Conservation (phyloP, 2,888 invertebrate genomes). For the Rhabditoides inermis region DNA sequence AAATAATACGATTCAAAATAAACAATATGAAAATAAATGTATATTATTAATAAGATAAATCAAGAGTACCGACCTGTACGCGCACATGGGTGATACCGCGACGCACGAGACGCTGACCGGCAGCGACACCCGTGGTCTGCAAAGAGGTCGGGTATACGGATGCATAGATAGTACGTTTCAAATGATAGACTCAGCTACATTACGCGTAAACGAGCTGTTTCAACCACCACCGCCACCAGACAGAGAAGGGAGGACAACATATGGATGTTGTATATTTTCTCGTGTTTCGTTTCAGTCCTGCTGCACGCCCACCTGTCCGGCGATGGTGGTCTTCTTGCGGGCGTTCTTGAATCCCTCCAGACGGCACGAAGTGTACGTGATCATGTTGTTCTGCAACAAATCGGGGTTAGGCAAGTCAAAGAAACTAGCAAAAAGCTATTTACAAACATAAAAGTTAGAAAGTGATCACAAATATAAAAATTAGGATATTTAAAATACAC, state of each 20-base stretch:
- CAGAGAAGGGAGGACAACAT: too few species aligned
- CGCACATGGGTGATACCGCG: constrained; percentile 51
- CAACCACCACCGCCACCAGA: too few species aligned
- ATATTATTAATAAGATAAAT: not conserved
- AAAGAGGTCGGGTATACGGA: too few species aligned
- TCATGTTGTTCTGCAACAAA: constrained; percentile 25
- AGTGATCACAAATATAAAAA: not conserved
- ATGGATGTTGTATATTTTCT: too few species aligned
- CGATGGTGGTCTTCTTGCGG: constrained; percentile 88
- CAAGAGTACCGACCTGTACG: constrained; percentile 21
- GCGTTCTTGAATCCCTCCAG: constrained; percentile 89
- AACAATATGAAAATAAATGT: too few species aligned
- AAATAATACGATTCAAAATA: too few species aligned
- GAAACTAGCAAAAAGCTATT: not conserved
- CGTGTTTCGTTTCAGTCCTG: too few species aligned
- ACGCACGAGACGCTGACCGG: constrained; percentile 59
- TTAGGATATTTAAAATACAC: not conserved
- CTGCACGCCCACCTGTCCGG: too few species aligned
- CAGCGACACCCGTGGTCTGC: constrained; percentile 79
- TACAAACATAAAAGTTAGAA: not conserved
- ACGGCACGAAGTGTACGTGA: constrained; percentile 58
- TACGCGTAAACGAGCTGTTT: too few species aligned
- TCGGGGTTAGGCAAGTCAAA: not conserved
- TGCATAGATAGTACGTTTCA: too few species aligned
- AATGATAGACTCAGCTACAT: too few species aligned